These are phyloP conservation scores for Drosophila arawakana DNA, from an alignment of 1,140 invertebrate species.

Conservation along the genomic window DNA sequence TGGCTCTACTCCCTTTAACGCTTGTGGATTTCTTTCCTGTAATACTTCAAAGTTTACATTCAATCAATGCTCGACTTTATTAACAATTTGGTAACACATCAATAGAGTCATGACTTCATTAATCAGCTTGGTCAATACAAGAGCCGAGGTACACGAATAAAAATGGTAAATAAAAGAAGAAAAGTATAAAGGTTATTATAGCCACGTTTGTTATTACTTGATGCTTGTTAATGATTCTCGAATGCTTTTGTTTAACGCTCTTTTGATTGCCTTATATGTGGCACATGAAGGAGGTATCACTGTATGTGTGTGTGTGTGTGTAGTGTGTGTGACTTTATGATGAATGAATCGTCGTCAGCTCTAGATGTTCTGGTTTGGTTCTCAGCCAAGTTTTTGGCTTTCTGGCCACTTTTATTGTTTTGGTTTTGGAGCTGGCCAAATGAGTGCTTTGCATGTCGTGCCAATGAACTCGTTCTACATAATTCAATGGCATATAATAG, in stretches of 20 bases:
- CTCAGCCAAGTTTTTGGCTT: conserved; percentile 31
- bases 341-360: conserved; percentile 24
- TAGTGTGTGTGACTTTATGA: conserved; percentile 25
- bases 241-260: conserved; percentile 44
- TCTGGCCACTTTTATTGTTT: conserved; percentile 63
- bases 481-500: conserved; percentile 38
- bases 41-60: neutral
- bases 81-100: conserved; percentile 7
- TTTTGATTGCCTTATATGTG: conserved; percentile 42
- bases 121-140: conserved; percentile 13
- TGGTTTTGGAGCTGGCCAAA: conserved; percentile 46
- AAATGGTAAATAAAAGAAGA: neutral
- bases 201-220: conserved; percentile 23
- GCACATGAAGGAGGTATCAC: conserved; percentile 22
- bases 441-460: conserved; percentile 75
- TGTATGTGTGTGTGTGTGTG: neutral
- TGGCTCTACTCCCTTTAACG: neutral
- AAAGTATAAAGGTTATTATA: conserved; percentile 1
- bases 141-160: neutral
- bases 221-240: conserved; percentile 29
- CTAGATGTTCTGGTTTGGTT: conserved; percentile 18
- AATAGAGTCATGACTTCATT: conserved; percentile 5
- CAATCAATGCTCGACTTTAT: neutral
- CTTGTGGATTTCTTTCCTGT: neutral
- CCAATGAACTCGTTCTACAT: conserved; percentile 63